Percentiles rank a stretch among this genome's conserved stretches.
Evolutionary conservation across 2,113 vertebrate genomes (phyloP).

Genomic region (Myxocyprinus asiaticus): DNA sequence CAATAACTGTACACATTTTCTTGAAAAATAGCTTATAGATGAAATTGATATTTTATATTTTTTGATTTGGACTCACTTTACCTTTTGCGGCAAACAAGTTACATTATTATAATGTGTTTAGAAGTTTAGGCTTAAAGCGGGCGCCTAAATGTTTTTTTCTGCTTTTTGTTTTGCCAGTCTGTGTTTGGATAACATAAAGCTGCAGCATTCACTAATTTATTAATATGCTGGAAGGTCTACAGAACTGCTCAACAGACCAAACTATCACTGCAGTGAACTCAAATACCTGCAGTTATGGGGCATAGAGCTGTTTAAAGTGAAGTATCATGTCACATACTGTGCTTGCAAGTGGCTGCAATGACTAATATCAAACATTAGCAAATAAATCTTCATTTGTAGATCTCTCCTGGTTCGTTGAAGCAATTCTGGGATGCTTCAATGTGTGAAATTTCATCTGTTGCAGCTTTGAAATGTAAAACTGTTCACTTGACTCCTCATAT

Average conservation of each 20-base stretch:
- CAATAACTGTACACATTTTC: too few species aligned
- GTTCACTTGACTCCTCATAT: neutral
- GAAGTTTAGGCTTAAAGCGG: neutral
- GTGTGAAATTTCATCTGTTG: neutral
- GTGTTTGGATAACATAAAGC: conserved; percentile 13
- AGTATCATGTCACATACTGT: too few species aligned
- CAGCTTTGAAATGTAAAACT: neutral
- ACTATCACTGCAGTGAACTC: neutral
- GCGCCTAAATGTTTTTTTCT: neutral
- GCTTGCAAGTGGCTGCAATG: neutral
- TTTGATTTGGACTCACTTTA: too few species aligned
- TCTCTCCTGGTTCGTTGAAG: neutral
- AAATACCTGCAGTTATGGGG: neutral
- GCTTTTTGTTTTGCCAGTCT: neutral
- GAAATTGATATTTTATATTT: too few species aligned
- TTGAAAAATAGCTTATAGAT: neutral
- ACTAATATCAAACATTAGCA: neutral
- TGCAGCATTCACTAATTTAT: neutral
- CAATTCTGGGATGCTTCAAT: neutral
- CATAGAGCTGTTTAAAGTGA: too few species aligned
- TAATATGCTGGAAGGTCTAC: neutral
- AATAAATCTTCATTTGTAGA: neutral
- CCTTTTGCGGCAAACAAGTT: neutral
- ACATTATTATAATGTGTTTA: conserved; percentile 16
- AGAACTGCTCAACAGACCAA: neutral